Conservation (phyloP, 2,888 invertebrate species). For the Synanthedon myopaeformis region DNA sequence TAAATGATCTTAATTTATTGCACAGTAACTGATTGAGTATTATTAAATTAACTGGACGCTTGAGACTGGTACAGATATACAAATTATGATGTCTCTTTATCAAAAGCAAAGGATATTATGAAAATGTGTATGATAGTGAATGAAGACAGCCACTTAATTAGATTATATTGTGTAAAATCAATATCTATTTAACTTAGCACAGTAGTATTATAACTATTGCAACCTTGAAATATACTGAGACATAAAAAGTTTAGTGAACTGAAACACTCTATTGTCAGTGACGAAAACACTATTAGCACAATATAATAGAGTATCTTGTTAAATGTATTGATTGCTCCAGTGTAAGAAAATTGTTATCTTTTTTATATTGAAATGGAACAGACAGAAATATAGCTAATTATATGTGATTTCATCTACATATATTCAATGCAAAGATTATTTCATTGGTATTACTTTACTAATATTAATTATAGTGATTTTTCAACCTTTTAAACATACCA, state of each 20-base stretch:
- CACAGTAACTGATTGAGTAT: conserved; percentile 7
- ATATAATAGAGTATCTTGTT: too few relatives aligned
- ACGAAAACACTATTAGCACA: too few relatives aligned
- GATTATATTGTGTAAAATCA: not conserved
- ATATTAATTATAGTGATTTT: too few relatives aligned
- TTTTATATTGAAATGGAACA: too few relatives aligned
- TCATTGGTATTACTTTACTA: too few relatives aligned
- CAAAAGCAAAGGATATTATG: not conserved
- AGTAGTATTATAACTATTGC: not conserved
- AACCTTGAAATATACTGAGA: not conserved
- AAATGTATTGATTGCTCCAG: too few relatives aligned
- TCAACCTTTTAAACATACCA: too few relatives aligned
- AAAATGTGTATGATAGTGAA: not conserved
- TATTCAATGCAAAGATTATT: too few relatives aligned
- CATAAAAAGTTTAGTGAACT: not conserved
- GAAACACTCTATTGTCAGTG: not conserved
- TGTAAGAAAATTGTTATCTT: too few relatives aligned
- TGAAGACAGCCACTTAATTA: not conserved
- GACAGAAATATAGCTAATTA: too few relatives aligned
- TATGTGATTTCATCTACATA: too few relatives aligned
- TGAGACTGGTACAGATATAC: not conserved
- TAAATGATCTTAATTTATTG: conserved; percentile 14
- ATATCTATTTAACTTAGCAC: not conserved
- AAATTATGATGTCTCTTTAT: not conserved
- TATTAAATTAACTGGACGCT: conserved; percentile 15